Evolutionary conservation across 2,113 vertebrate genomes (phyloP).

Genomic region (Probosciger aterrimus): DNA sequence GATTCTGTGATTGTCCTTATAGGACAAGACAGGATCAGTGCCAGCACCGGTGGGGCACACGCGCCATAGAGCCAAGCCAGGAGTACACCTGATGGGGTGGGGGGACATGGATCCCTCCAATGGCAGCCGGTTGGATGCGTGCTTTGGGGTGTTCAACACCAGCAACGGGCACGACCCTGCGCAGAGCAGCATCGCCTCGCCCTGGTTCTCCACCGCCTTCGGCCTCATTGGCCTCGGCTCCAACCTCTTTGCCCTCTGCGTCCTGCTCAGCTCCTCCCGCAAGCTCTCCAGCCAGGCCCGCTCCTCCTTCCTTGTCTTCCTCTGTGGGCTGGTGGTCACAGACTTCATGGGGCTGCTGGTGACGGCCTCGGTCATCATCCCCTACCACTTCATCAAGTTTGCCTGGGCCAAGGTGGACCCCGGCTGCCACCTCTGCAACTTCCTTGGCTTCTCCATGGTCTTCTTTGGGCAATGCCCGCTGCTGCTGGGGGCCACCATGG

Average conservation of each 20-base stretch:
- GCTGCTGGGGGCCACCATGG: constrained; percentile 90
- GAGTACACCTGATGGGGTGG: neutral
- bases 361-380: constrained; percentile 83
- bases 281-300: constrained; percentile 70
- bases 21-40: neutral
- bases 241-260: constrained; percentile 88
- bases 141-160: constrained; percentile 54
- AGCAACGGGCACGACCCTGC: neutral
- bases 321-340: constrained; percentile 88
- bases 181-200: constrained; percentile 63
- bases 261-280: constrained; percentile 80
- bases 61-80: neutral
- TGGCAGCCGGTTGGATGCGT: neutral
- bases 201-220: constrained; percentile 81
- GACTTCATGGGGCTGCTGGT: constrained; percentile 92
- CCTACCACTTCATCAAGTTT: constrained; percentile 79
- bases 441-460: constrained; percentile 93
- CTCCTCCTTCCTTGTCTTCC: constrained; percentile 90
- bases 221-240: constrained; percentile 83
- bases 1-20: neutral
- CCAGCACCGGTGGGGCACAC: accelerated
- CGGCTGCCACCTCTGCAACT: constrained; percentile 87
- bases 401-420: constrained; percentile 82
- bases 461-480: constrained; percentile 92
- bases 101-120: neutral